Conservation (phyloP, 1,140 invertebrate genomes). For the Drosophila funebris region DNA sequence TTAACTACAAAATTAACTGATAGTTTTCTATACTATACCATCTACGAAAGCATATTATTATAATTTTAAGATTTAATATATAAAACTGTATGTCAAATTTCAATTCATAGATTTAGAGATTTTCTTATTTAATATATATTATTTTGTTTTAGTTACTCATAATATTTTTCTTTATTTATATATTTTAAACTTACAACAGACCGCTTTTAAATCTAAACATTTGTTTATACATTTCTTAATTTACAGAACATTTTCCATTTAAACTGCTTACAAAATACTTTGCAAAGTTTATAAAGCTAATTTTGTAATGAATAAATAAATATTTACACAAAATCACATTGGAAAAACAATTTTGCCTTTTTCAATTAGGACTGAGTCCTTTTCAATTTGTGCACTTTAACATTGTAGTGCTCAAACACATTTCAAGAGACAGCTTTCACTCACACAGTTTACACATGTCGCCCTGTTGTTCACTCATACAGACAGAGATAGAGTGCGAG, state of each 20-base stretch:
- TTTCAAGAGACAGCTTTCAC: slow-evolving; percentile 33
- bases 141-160: too few species aligned
- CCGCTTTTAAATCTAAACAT: too few species aligned
- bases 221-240: not conserved
- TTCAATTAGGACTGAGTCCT: slow-evolving; percentile 16
- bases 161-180: too few species aligned
- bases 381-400: slow-evolving; percentile 23
- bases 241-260: not conserved
- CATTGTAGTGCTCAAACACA: slow-evolving; percentile 33
- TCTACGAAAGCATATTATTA: too few species aligned
- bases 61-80: too few species aligned
- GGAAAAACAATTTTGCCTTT: slow-evolving; percentile 31
- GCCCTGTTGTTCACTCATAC: not conserved
- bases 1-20: too few species aligned
- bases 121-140: too few species aligned
- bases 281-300: slow-evolving; percentile 7
- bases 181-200: too few species aligned
- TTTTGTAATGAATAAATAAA: slow-evolving; percentile 53
- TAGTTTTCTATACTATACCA: too few species aligned
- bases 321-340: slow-evolving; percentile 19
- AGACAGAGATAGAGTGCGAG: slow-evolving; percentile 9
- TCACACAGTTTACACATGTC: slow-evolving; percentile 44
- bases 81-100: too few species aligned
- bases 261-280: not conserved
- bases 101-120: too few species aligned